A percentile compares a stretch with the other conserved stretches of the same genome.
These are phyloP conservation scores for Aleiodes leptofemur DNA, from an alignment of 2,888 invertebrate species.

Conservation along the genomic window DNA sequence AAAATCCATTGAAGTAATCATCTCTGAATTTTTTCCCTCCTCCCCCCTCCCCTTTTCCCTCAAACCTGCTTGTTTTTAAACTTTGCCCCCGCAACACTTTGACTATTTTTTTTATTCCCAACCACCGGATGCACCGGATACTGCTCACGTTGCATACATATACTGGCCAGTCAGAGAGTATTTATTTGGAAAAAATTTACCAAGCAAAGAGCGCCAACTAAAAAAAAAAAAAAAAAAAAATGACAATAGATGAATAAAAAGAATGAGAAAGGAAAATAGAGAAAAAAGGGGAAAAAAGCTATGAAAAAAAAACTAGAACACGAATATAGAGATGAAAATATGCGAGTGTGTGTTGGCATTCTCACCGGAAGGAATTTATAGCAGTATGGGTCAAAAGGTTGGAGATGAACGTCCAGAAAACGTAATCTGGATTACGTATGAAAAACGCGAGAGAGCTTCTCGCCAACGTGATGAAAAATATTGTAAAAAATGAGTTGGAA, in stretches of 20 bases:
- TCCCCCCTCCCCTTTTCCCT: constrained; percentile 30
- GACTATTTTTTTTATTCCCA: constrained; percentile 18
- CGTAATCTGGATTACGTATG: constrained; percentile 49
- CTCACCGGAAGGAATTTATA: constrained; percentile 50
- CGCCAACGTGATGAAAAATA: constrained; percentile 29
- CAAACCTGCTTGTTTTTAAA: constrained; percentile 14
- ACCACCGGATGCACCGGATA: constrained; percentile 45
- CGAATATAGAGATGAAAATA: constrained; percentile 44
- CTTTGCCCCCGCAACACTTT: not conserved
- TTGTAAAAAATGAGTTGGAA: constrained; percentile 15
- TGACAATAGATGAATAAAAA: constrained; percentile 22
- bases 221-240: constrained; percentile 42
- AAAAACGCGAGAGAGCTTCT: constrained; percentile 37
- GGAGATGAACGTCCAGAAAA: constrained; percentile 49
- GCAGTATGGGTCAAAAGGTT: constrained; percentile 45
- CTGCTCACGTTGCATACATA: constrained; percentile 30
- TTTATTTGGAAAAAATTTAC: constrained; percentile 47
- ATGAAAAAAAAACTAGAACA: constrained; percentile 26
- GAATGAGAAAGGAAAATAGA: constrained; percentile 24
- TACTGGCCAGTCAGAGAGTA: constrained; percentile 34
- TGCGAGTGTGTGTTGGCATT: constrained; percentile 46
- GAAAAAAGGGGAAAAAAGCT: constrained; percentile 18
- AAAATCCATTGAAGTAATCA: constrained; percentile 24
- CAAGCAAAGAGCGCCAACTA: constrained; percentile 25
- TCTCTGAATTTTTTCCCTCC: not conserved